Evolutionary conservation across 1,140 invertebrate species (phyloP).

Genomic region (Acarapis woodi): DNA sequence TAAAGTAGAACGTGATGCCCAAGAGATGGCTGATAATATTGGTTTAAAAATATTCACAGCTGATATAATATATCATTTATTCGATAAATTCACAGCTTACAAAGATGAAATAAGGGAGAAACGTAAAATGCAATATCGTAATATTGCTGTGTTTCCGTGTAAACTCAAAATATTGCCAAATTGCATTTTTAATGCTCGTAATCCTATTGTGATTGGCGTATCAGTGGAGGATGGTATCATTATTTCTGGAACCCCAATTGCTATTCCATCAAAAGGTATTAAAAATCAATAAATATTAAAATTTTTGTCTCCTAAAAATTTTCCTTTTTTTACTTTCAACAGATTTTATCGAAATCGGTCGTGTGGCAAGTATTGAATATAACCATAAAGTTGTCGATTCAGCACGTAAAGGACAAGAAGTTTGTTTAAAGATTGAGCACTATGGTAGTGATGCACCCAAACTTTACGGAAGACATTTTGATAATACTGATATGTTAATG

Average conservation of each 20-base stretch:
- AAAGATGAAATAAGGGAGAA: slow-evolving; percentile 67
- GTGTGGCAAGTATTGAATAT: slow-evolving; percentile 78
- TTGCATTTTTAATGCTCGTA: slow-evolving; percentile 85
- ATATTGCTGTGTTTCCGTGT: slow-evolving; percentile 92
- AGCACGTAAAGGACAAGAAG: slow-evolving; percentile 83
- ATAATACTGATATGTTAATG: slow-evolving; percentile 69
- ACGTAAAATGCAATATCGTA: slow-evolving; percentile 78
- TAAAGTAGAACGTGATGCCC: slow-evolving; percentile 85
- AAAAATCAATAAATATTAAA: slow-evolving; percentile 9
- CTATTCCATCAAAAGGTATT: slow-evolving; percentile 75
- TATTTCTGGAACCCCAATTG: slow-evolving; percentile 82
- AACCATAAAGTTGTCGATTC: slow-evolving; percentile 49
- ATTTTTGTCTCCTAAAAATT: slow-evolving; percentile 3
- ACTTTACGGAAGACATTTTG: slow-evolving; percentile 92
- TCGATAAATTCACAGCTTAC: slow-evolving; percentile 86
- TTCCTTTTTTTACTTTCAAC: slow-evolving; percentile 2
- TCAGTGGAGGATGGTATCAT: slow-evolving; percentile 81
- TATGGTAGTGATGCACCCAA: slow-evolving; percentile 86
- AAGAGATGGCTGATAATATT: slow-evolving; percentile 74
- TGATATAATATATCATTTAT: slow-evolving; percentile 98
- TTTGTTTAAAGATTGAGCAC: slow-evolving; percentile 93
- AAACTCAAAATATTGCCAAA: slow-evolving; percentile 60
- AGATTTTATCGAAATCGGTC: slow-evolving; percentile 44
- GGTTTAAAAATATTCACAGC: slow-evolving; percentile 94
- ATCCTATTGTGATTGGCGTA: slow-evolving; percentile 89